Evolutionary conservation across 2,797 vertebrate species (phyloP), one percentile per base, ranked within the genome.

Genomic region (Nannoperca obscura): DNA sequence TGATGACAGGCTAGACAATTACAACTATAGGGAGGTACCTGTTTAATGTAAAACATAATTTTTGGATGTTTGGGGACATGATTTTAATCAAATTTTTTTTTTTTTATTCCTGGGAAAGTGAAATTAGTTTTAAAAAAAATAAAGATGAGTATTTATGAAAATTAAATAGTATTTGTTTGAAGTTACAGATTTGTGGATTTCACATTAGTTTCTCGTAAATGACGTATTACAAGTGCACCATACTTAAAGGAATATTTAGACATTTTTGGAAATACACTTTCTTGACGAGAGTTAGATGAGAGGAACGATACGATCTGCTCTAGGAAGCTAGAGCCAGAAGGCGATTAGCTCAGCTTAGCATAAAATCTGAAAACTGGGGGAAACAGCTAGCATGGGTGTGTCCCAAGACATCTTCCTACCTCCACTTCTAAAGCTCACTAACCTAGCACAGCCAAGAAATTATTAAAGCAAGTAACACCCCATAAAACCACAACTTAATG

Each of bases 1-100:
- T 80, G 97, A 97, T 84, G 97, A 98, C 94, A 97, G 96, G 80
- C 95, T 98, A 96, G 96, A 98, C 92, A 95, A 96, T 95, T 97
- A 96, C 96, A 94, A 95, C 96, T 98, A 97, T 95, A 97, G 97
- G 95, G 97, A 98, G 97, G 97, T 98, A 98, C 90, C 24, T 27
- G 24, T 64, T 73, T 34, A 19, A 50, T 44, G 24, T 42, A 53
- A 71, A 55, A 7, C 40, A 44, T 15, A 13, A 7, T 38, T 60
- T 40, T 14, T 60, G n/a, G 32, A 34, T 36, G 13, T 7, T 20
- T 46, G 42, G 15, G 49, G 32, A 15, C n/a, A 55, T 46, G 17
- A 76, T 32, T 64, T 58, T 30, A 9, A 38, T 6, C 9, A 30
- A 49, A 40, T 44, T 44, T 9, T 40, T 17, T 9, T 12, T 38